Evolutionary conservation across 2,797 vertebrate species (phyloP), one percentile per base, ranked within the genome.

Genomic region (Neostethus bicornis): DNA sequence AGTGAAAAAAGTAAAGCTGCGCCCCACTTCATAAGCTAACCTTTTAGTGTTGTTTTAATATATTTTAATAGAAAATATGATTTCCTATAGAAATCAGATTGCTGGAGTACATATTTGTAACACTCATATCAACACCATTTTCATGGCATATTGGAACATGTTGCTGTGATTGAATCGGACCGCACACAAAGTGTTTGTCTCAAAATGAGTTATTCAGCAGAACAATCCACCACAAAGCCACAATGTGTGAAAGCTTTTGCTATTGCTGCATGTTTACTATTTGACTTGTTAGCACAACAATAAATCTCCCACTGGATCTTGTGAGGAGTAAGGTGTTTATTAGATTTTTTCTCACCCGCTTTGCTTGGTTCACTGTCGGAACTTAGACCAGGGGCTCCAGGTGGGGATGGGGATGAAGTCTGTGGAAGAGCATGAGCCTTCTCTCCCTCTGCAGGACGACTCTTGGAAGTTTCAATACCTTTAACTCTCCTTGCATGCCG

Each of bases 401-500:
- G 79, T 1, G 90, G 90, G 52, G 90, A 92, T 0, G 91, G 90
- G 39, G 91, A 91, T 46, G 87, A 81, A 52, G 81, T 84, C 29
- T 81, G 81, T 53, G 84, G 78, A 57, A 73, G 76, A 12, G 80
- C 77, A 6, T 84, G 85, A 69, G 86, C 75, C 84, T 94, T 95
- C 66, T 94, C 93, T 51, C 90, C 87, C 48, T 96, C 94, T 74
- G 92, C 92, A 71, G 93, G 92, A 67, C 93, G 93, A 76, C 88
- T 94, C 88, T 95, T 95, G 69, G 94, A 95, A 14, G 95, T 95
- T 86, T 96, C 95, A 0, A 96, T 95, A 85, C 94, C 95, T 89
- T 96, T 96, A 69, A 96, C 92, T 87, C 95, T 90, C 64, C 95
- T 92, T 74, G 95, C 95, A 23, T 97, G 95, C 17, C 95, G 93